Base-by-base conservation (phyloP, 2,113 vertebrate genomes). In the Oceanodroma tethys region DNA sequence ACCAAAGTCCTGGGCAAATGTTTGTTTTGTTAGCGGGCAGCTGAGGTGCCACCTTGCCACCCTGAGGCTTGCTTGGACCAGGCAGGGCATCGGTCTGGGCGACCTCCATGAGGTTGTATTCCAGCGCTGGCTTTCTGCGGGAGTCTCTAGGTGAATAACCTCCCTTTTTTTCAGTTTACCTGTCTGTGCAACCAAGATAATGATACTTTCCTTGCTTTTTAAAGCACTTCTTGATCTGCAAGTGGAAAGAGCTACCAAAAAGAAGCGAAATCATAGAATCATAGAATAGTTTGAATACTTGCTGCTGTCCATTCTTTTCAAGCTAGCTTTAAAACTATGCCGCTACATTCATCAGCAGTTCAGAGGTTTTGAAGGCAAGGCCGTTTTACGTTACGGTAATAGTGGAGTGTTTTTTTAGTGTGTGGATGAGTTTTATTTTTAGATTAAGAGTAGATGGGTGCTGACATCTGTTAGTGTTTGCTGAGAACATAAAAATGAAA, bases 361-460 rank as follows among this genome's bases (percentile, higher is more conserved):
- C 58, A 16, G 58, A 60, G 40, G 38, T 87, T 82, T 73, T 91
- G 70, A 93, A 90, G 38, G 78, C 76, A 87, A 88, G 32, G 27
- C 45, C 11, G 0, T 70, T 93, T 72, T 76, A 58, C 4, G 1
- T 79, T 25, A 80, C 10, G 16, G 19, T 50, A 62, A 16, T n/a
- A 56, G 42, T 7, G 8, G 38, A 83, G 36, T 76, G 53, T 2
- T 84, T 88, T 53, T 45, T 14, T 63, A 10, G 2, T 48, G 45
- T 38, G 48, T 84, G 66, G 91, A 87, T 75, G 89, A 90, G 36
- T 80, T 93, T 90, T 90, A 65, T 65, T 96, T 91, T 95, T 92
- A 75, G 74, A 80, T 68, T 89, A 87, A 79, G 72, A 78, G 38
- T 88, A 47, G 78, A 80, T 80, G 40, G 30, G 53, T 90, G 38